A percentile compares a stretch with the other conserved stretches of the same genome.
These are phyloP conservation scores for Bugula neritina DNA, from an alignment of 2,888 invertebrate species.

Conservation along the genomic window DNA sequence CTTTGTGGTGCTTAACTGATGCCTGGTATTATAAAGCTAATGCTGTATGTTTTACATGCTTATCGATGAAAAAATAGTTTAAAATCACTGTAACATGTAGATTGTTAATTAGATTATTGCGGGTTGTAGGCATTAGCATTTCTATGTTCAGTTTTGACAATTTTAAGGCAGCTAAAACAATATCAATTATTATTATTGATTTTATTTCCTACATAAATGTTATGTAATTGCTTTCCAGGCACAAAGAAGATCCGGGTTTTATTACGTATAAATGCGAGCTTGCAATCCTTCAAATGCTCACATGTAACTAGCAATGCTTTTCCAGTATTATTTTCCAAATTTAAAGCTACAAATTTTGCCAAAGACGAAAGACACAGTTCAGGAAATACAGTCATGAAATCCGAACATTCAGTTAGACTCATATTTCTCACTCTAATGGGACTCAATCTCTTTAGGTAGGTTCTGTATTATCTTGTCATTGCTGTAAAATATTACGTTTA, in stretches of 20 bases:
- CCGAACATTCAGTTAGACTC: not conserved
- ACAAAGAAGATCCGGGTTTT: not conserved
- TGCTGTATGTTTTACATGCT: no score
- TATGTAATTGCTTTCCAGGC: not conserved
- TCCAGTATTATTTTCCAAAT: not conserved
- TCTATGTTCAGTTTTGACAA: no score
- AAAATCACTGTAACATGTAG: no score
- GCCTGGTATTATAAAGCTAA: no score
- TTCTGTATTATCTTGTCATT: not conserved
- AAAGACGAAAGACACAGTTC: not conserved
- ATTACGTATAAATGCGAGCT: not conserved
- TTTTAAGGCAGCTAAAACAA: no score
- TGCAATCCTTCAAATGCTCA: not conserved
- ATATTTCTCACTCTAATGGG: not conserved
- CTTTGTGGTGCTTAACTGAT: no score
- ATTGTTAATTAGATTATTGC: no score
- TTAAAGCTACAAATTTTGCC: not conserved
- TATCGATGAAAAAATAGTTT: no score
- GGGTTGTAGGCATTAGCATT: no score
- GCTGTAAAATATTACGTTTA: not conserved
- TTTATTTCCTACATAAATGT: no score
- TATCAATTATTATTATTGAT: no score
- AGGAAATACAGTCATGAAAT: conserved; percentile 1
- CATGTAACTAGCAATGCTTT: not conserved
- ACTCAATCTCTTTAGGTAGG: conserved; percentile 17